Evolutionary conservation across 92 coral and sea anemone genomes (phyloP).

Genomic region (Parazoanthus atlanticus): DNA sequence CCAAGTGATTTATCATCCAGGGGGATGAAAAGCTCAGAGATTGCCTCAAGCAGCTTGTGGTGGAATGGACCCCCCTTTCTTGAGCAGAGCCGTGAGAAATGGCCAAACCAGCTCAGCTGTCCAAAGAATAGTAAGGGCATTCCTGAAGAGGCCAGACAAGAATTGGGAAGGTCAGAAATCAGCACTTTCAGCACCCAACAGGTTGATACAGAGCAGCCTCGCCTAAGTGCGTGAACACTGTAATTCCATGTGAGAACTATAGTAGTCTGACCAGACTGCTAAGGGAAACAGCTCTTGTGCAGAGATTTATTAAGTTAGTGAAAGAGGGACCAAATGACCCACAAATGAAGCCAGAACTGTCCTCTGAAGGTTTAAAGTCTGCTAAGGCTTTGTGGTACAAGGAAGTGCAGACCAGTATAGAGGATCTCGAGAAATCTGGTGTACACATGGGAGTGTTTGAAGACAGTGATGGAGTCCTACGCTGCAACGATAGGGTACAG

Average conservation of each 20-base stretch:
- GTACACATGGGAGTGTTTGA: slow-evolving; percentile 26
- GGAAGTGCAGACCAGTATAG: slow-evolving; percentile 30
- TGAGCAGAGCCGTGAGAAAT: neutral
- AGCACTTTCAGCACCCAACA: slow-evolving; percentile 18
- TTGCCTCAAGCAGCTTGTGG: slow-evolving; percentile 29
- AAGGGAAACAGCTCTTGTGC: slow-evolving; percentile 44
- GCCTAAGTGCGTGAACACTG: neutral
- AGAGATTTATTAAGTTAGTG: slow-evolving; percentile 28
- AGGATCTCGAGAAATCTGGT: slow-evolving; percentile 30
- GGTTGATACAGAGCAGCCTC: neutral
- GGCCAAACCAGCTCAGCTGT: slow-evolving; percentile 20
- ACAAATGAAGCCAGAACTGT: slow-evolving; percentile 1
- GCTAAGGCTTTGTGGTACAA: slow-evolving; percentile 11
- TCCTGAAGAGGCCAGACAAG: slow-evolving; percentile 15
- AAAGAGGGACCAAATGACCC: neutral
- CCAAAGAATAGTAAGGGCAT: neutral
- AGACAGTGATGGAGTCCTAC: slow-evolving; percentile 5
- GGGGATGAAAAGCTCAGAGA: slow-evolving; percentile 37
- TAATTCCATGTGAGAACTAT: slow-evolving; percentile 26
- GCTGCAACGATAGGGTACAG: slow-evolving; percentile 32
- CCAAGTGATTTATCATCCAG: slow-evolving; percentile 55
- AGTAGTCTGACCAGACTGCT: slow-evolving; percentile 43
- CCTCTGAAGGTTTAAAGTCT: slow-evolving; percentile 25
- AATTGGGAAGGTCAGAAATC: neutral
- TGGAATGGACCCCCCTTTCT: slow-evolving; percentile 41